phyloP scores from a whole-genome alignment of 2,797 vertebrate species.

The Streptopelia turtur region DNA sequence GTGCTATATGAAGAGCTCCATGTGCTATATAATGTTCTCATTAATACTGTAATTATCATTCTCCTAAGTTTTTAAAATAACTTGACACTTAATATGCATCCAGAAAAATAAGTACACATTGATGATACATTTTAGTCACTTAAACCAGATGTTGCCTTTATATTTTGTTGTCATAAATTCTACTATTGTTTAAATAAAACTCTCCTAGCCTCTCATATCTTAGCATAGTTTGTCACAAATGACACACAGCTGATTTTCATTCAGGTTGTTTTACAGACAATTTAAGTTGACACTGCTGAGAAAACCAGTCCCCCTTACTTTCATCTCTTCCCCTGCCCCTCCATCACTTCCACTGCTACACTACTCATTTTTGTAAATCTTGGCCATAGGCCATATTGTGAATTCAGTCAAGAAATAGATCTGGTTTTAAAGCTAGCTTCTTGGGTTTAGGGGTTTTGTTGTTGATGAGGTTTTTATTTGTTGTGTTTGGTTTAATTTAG shows the following conservation, averaged over 20 bases:
- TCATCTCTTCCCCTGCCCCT: background rate
- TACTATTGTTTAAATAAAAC: background rate
- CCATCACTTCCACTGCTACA: background rate
- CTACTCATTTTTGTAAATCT: background rate
- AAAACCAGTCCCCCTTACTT: background rate
- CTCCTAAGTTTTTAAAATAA: background rate
- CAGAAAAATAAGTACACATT: background rate
- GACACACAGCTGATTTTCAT: fast-evolving
- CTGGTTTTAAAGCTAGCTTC: background rate
- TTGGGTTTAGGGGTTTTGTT: background rate
- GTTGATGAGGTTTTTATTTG: background rate
- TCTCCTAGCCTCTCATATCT: background rate
- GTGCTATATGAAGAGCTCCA: background rate
- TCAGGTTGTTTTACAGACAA: background rate
- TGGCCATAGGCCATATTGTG: background rate
- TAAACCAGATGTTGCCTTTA: background rate
- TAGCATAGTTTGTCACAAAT: background rate
- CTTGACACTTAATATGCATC: background rate
- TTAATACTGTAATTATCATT: background rate
- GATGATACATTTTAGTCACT: background rate
- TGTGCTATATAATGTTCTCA: background rate
- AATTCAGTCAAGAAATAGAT: background rate
- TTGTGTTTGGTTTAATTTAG: background rate
- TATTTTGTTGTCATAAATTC: background rate
- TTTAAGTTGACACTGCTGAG: background rate